Base-by-base conservation (phyloP, 2,888 invertebrate species). In the Megalurothrips usitatus region DNA sequence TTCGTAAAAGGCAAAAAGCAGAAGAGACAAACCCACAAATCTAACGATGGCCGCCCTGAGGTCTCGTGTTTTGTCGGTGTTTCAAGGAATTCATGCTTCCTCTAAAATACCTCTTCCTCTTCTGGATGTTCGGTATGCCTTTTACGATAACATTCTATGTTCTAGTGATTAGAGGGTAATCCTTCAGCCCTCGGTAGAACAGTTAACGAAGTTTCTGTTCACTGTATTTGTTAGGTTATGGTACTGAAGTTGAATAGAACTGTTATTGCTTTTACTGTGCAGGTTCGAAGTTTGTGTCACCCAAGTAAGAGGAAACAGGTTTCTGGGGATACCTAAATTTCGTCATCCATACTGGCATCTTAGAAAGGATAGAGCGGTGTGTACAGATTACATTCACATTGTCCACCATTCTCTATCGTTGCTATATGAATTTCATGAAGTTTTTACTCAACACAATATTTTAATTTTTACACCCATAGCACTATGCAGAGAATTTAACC, bases 311-410 rank as follows among this genome's bases (percentile, higher is more conserved):
- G 12, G 23, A 8, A 9, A 26, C 23, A 75, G 26, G 79, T 58
- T 58, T 17, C 58, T 80, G 28, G 81, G 82, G 78, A 58, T 43
- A 11, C 86, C 94, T 8, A 91, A 88, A 85, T 89, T 91, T 85
- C 89, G 92, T 81, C 92, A 92, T 85, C 94, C 94, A 0, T 90
- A 91, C 84, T 94, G 94, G 94, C 90, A 91, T 85, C 86, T 91
- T 63, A 90, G 90, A 79, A 92, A 92, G 87, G 89, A 90, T 84
- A 89, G 91, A 85, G 89, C 89, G 85, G 94, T 94, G 89, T 85
- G 90, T 87, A 82, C 82, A 58, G 78, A 52, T 14, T 49, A 47
- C 12, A 43, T n/a, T 12, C 75, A 23, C 34, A 4, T 26, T 12
- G 34, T 58, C n/a, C n/a, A 8, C 58, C 26, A 26, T 26, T 75